phyloP scores from a whole-genome alignment of 92 coral and sea anemone genomes.

The Epizoanthus rinbou region DNA sequence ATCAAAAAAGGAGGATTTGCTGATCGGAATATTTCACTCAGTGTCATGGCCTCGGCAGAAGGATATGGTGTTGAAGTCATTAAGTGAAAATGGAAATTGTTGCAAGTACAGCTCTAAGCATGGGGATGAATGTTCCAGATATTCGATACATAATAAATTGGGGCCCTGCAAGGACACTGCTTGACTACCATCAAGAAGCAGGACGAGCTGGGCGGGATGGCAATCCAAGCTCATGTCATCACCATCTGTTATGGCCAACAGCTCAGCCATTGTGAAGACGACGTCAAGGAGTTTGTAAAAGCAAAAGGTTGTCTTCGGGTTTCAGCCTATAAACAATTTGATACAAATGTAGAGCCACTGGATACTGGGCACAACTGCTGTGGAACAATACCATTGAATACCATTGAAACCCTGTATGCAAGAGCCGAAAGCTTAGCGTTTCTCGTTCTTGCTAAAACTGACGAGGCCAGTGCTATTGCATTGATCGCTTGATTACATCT shows the following conservation, averaged over 20 bases:
- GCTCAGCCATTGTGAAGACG: slow-evolving; percentile 31
- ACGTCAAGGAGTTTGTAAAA: slow-evolving; percentile 4
- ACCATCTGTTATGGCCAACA: slow-evolving; percentile 35
- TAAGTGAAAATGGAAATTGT: slow-evolving; percentile 34
- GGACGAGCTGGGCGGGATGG: slow-evolving; percentile 51
- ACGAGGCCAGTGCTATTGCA: slow-evolving; percentile 41
- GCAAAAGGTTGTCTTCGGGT: slow-evolving; percentile 11
- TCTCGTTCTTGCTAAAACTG: slow-evolving; percentile 35
- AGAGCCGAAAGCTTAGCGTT: slow-evolving; percentile 39
- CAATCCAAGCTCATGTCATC: slow-evolving; percentile 15
- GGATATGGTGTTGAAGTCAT: slow-evolving; percentile 37
- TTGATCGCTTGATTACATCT: slow-evolving; percentile 29
- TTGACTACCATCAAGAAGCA: slow-evolving; percentile 52
- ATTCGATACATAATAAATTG: slow-evolving; percentile 33
- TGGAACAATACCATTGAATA: slow-evolving; percentile 33
- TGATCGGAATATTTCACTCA: slow-evolving; percentile 48
- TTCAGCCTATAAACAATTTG: not conserved
- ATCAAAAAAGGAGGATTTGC: slow-evolving; percentile 9
- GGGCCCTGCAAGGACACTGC: slow-evolving; percentile 46
- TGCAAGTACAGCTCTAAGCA: slow-evolving; percentile 45
- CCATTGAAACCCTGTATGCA: slow-evolving; percentile 30
- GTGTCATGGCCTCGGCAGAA: slow-evolving; percentile 42
- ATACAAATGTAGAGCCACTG: not conserved
- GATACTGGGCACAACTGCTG: not conserved
- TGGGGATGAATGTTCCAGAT: slow-evolving; percentile 50